These are phyloP conservation scores for Podotricha telesiphe DNA, from an alignment of 2,888 invertebrate species.

Conservation along the genomic window DNA sequence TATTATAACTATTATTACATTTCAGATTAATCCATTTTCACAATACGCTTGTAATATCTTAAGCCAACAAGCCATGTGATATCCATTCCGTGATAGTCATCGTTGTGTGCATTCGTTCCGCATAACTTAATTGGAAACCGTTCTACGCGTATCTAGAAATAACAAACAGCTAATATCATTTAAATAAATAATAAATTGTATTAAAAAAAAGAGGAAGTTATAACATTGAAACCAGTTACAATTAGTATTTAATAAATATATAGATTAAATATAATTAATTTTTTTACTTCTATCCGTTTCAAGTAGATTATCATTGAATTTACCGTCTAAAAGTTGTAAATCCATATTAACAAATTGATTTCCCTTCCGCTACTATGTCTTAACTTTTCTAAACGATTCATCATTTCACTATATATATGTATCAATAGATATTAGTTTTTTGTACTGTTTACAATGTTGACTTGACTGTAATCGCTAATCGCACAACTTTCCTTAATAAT, in stretches of 20 bases:
- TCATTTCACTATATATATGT: too few relatives aligned
- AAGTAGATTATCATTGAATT: background rate
- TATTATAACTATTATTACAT: background rate
- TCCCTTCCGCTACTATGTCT: background rate
- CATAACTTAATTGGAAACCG: constrained; percentile 79
- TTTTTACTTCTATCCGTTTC: background rate
- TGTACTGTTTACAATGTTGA: background rate
- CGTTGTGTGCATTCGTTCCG: constrained; percentile 67
- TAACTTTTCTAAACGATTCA: background rate
- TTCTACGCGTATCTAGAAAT: constrained; percentile 44
- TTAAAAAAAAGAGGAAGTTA: constrained; percentile 10
- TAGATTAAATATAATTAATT: too few relatives aligned
- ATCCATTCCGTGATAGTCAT: constrained; percentile 57
- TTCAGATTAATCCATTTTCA: constrained; percentile 10
- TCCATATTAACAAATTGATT: background rate
- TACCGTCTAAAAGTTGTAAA: background rate
- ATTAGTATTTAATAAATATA: background rate
- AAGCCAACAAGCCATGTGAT: constrained; percentile 31
- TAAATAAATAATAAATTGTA: constrained; percentile 17
- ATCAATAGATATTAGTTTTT: background rate
- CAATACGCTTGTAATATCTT: constrained; percentile 13
- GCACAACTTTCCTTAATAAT: constrained; percentile 27
- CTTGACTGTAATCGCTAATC: constrained; percentile 11
- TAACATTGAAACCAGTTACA: background rate
- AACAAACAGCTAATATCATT: constrained; percentile 45